These are phyloP conservation scores for Neoitamus cyanurus DNA, from an alignment of 2,888 invertebrate species.

Conservation along the genomic window DNA sequence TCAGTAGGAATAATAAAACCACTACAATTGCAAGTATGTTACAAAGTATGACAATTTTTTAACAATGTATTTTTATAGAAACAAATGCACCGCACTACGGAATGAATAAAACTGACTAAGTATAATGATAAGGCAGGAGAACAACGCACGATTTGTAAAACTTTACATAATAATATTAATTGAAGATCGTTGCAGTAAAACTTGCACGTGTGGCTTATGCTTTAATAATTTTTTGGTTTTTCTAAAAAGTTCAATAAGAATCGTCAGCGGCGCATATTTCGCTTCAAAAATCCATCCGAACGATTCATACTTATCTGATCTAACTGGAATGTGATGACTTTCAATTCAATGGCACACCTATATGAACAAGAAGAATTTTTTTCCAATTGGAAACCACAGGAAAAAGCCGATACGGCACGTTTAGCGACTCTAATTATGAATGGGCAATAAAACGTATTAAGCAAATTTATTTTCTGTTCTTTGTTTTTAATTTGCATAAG, in stretches of 20 bases:
- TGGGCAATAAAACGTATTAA: constrained; percentile 8
- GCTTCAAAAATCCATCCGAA: neutral
- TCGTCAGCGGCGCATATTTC: neutral
- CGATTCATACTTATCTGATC: neutral
- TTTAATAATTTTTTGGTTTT: too few species aligned
- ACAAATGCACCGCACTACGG: too few species aligned
- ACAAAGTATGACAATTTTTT: too few species aligned
- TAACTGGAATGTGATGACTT: neutral
- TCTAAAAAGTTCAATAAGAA: neutral
- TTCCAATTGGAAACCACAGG: neutral
- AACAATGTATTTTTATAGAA: too few species aligned
- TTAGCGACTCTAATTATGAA: neutral
- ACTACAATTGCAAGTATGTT: too few species aligned
- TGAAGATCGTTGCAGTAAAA: too few species aligned
- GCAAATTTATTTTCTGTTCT: constrained; percentile 2
- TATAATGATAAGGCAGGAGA: too few species aligned
- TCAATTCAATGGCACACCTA: neutral
- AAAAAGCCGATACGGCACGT: constrained; percentile 7
- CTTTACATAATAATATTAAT: too few species aligned
- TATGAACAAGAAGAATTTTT: neutral
- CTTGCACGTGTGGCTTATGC: too few species aligned
- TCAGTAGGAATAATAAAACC: too few species aligned
- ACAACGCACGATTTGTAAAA: too few species aligned
- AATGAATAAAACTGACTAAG: too few species aligned
- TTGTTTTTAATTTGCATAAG: neutral